Conservation (phyloP, 2,113 vertebrate genomes). For the Taurulus bubalis region DNA sequence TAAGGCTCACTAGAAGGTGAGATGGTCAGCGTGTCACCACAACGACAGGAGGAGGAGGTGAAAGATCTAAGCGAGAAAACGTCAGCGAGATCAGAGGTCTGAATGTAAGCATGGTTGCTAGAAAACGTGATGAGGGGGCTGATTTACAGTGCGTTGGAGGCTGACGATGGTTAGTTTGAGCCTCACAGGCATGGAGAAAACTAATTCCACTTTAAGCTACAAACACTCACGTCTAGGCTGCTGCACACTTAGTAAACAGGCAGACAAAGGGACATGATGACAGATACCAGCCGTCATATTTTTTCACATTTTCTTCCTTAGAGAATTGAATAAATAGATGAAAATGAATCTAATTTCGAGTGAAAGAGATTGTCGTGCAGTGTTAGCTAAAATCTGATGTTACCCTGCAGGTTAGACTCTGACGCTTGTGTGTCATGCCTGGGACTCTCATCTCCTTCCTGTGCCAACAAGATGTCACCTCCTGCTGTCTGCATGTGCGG, state of each 20-base stretch:
- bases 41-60: conserved; percentile 15
- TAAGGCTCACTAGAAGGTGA: conserved; percentile 1
- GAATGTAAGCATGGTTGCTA: conserved; percentile 1
- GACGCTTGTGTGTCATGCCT: conserved; percentile 20
- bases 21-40: not conserved
- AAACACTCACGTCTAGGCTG: not conserved
- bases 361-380: conserved; percentile 23
- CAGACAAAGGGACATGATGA: not conserved
- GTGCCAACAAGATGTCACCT: conserved; percentile 52
- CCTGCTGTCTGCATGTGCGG: conserved; percentile 14
- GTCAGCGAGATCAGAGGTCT: conserved; percentile 22
- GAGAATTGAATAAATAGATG: not conserved
- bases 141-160: conserved; percentile 56
- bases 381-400: conserved; percentile 27
- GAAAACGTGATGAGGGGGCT: conserved; percentile 20
- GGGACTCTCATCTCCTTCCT: conserved; percentile 27
- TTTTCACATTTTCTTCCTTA: not conserved
- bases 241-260: conserved; percentile 5
- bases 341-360: not conserved
- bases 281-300: not conserved
- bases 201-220: conserved; percentile 41
- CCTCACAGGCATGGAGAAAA: conserved; percentile 20
- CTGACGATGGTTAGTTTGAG: conserved; percentile 40
- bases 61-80: not conserved
- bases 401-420: conserved; percentile 40